Evolutionary conservation across 1,140 invertebrate genomes (phyloP).

Genomic region (Hesperophylax magnus): DNA sequence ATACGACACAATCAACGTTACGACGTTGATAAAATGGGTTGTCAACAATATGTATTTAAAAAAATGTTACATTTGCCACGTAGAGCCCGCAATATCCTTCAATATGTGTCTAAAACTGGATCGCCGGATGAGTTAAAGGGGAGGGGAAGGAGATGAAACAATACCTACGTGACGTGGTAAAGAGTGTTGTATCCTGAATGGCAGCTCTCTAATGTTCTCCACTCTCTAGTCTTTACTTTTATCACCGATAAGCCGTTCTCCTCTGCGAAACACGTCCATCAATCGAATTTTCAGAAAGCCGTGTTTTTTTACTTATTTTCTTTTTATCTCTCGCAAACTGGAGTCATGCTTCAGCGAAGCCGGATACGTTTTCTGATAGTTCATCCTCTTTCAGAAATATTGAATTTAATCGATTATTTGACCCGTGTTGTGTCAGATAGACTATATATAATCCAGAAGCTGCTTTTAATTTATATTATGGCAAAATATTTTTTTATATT

Average conservation of each 20-base stretch:
- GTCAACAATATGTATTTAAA: too few species aligned
- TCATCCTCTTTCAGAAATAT: too few species aligned
- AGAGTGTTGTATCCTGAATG: conserved; percentile 39
- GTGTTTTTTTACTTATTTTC: background rate
- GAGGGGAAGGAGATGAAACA: conserved; percentile 34
- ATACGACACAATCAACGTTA: too few species aligned
- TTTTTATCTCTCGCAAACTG: background rate
- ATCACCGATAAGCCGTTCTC: conserved; percentile 23
- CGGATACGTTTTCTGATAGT: too few species aligned
- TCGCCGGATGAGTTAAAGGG: background rate
- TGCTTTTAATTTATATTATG: too few species aligned
- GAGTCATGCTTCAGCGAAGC: background rate
- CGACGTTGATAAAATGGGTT: too few species aligned
- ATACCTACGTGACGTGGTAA: conserved; percentile 42
- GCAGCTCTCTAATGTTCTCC: conserved; percentile 49
- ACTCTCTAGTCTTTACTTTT: background rate
- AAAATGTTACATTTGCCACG: too few species aligned
- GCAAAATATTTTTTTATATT: too few species aligned
- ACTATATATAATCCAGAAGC: too few species aligned
- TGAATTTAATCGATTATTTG: too few species aligned
- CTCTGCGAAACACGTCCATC: conserved; percentile 48
- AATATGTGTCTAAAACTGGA: background rate
- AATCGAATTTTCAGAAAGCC: conserved; percentile 41
- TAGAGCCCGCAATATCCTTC: background rate
- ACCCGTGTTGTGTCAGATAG: too few species aligned